These are phyloP conservation scores for Tinea semifulvella DNA, from an alignment of 2,888 invertebrate species.

Conservation along the genomic window DNA sequence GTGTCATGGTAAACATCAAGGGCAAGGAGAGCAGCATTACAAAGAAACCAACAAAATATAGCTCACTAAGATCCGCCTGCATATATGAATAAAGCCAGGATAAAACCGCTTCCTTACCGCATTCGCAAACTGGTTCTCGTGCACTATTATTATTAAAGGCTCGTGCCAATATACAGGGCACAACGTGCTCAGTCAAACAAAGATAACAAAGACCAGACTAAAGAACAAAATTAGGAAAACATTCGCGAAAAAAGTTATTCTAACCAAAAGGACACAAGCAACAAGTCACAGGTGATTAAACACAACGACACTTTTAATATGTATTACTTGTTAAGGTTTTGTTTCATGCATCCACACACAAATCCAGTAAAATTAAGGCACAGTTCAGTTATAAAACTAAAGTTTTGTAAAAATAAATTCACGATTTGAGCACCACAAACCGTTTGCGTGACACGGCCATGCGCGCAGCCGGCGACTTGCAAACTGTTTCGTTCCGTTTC, in stretches of 20 bases:
- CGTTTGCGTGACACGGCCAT: conserved; percentile 44
- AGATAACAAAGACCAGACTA: conserved; percentile 37
- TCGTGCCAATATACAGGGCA: conserved; percentile 58
- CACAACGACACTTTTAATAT: conserved; percentile 43
- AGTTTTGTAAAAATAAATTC: conserved; percentile 42
- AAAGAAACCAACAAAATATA: neutral
- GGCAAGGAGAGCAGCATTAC: neutral
- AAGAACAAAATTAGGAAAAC: conserved; percentile 22
- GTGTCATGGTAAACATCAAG: neutral
- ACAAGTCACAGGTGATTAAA: conserved; percentile 33
- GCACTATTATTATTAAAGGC: conserved; percentile 59
- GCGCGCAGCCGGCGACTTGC: conserved; percentile 63
- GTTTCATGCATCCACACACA: conserved; percentile 57
- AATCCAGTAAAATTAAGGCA: conserved; percentile 60
- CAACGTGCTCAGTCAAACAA: conserved; percentile 45
- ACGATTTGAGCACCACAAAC: conserved; percentile 54
- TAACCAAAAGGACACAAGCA: conserved; percentile 60
- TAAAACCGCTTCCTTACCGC: conserved; percentile 52
- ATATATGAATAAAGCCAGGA: conserved; percentile 49
- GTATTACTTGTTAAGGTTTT: conserved; percentile 34
- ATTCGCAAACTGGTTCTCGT: conserved; percentile 62
- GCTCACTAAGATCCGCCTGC: conserved; percentile 19
- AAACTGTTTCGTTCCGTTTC: conserved; percentile 53
- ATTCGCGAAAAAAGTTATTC: conserved; percentile 32
- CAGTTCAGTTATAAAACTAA: conserved; percentile 42